Evolutionary conservation across 2,797 vertebrate species (phyloP), one percentile per base, ranked within the genome.

Genomic region (Myioborus melanocephalus): DNA sequence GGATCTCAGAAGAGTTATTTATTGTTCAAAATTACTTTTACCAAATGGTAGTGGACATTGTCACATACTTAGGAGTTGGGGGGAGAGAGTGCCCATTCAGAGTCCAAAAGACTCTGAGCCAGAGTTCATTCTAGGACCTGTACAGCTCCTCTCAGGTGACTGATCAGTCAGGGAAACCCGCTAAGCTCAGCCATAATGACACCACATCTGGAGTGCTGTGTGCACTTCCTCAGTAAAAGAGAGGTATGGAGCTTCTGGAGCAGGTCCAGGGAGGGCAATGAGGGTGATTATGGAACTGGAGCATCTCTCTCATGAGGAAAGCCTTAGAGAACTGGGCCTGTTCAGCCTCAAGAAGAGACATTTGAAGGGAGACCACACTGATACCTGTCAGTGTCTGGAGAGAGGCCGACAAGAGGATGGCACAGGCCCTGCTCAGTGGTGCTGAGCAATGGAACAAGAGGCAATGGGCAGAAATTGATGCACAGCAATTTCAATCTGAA

Each of bases 281-380:
- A 35, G 27, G 32, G 24, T 44, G 12, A 23, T 37, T 3, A 9
- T 8, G 3, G 32, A 34, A 9, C 14, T 6, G 49, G 10, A 79
- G 3, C 32, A 57, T n/a, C 27, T 43, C 15, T 35, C 26, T 28
- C 43, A 8, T 0, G 0, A 57, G 32, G 5, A 56, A 43, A n/a
- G 19, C 8, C 59, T 57, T 23, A 37, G 43, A 6, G 7, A 71
- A 2, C 23, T n/a, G n/a, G 8, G 20, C 20, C 55, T 61, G 2
- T 34, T 61, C 20, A 14, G 63, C 55, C 28, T 24, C 4, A 4
- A n/a, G 2, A 28, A 46, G 15, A 53, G 24, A 26, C 6, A 4
- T 1, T 34, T 46, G n/a, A 30, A 13, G 12, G 24, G 8, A 7
- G 12, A 49, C 14, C 3, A 27, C 27, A 28, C 8, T 22, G 9